Base-by-base conservation (phyloP, 1,140 invertebrate species). In the Frieseomelitta varia region DNA sequence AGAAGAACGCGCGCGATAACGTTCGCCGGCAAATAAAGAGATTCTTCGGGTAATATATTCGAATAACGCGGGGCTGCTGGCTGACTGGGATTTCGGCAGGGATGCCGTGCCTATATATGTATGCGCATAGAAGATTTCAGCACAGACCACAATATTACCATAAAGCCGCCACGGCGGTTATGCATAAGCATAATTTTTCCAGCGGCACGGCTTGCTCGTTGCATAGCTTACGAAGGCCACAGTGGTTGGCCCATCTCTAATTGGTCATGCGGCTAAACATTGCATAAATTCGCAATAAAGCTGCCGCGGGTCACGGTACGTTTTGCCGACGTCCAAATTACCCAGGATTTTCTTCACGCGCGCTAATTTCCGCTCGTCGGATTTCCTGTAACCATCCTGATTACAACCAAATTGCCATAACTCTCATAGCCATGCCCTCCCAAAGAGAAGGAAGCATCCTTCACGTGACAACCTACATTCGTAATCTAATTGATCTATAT, bases 241-340 rank as follows among this genome's bases (percentile, higher is more conserved):
- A 78, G 85, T 81, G 85, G 91, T 88, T 87, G 83, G 86, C 89
- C 85, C 88, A 79, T 91, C 91, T 93, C 92, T 94, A 94, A 94
- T 94, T 94, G 93, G 91, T 92, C 92, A 91, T 91, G 89, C 90
- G 91, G 91, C 90, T 92, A 93, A 92, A 91, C 92, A 92, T 92
- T 91, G 93, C 92, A 94, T 94, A 94, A 94, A 94, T 92, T 94
- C 88, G 93, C 92, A 93, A 94, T 94, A 94, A 94, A 92, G 90
- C 91, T 90, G 87, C 87, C 88, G 81, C 82, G 79, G 73, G 79
- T 84, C 82, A 81, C 84, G 89, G 79, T 68, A 82, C 71, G 85
- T 85, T 88, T 75, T 79, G 84, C 78, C 85, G 75, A 86, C 90
- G 84, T 88, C 73, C 87, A 92, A 90, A 92, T 92, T 92, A 92